Evolutionary conservation across 2,113 vertebrate genomes (phyloP).

Genomic region (Sinocyclocheilus anophthalmus): DNA sequence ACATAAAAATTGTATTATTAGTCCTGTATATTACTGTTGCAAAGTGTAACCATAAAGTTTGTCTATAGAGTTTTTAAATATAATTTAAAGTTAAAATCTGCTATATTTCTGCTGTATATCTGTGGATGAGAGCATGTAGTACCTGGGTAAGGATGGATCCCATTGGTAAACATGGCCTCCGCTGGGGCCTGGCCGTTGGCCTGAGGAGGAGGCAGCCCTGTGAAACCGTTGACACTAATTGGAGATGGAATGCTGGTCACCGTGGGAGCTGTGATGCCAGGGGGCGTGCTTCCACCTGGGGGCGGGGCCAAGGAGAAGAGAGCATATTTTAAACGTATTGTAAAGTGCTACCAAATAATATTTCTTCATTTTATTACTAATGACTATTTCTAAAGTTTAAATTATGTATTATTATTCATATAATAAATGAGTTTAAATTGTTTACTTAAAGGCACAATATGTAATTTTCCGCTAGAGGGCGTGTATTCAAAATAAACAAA

Average conservation of each 20-base stretch:
- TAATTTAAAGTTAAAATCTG: neutral
- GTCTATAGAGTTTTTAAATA: neutral
- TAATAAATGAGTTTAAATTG: too few species aligned
- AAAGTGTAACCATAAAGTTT: neutral
- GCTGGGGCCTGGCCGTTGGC: conserved; percentile 93
- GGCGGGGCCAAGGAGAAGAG: conserved; percentile 48
- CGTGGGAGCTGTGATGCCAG: conserved; percentile 95
- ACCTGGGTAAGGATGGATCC: conserved; percentile 99
- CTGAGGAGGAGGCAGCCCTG: conserved; percentile 92
- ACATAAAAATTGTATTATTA: neutral
- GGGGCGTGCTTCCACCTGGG: conserved; percentile 96
- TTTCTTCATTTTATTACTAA: too few species aligned
- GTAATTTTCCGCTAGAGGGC: too few species aligned
- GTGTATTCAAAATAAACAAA: too few species aligned
- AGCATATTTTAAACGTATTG: conserved; percentile 12
- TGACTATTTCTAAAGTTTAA: too few species aligned
- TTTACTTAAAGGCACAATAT: too few species aligned
- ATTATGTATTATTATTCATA: too few species aligned
- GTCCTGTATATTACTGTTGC: neutral
- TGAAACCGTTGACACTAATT: conserved; percentile 97
- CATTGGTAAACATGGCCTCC: conserved; percentile 98
- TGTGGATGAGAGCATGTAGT: conserved; percentile 41
- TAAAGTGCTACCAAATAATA: too few species aligned
- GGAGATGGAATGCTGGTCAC: conserved; percentile 99
- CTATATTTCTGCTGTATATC: neutral